Conservation (phyloP, 2,888 invertebrate species). For the Leptura quadrifasciata region DNA sequence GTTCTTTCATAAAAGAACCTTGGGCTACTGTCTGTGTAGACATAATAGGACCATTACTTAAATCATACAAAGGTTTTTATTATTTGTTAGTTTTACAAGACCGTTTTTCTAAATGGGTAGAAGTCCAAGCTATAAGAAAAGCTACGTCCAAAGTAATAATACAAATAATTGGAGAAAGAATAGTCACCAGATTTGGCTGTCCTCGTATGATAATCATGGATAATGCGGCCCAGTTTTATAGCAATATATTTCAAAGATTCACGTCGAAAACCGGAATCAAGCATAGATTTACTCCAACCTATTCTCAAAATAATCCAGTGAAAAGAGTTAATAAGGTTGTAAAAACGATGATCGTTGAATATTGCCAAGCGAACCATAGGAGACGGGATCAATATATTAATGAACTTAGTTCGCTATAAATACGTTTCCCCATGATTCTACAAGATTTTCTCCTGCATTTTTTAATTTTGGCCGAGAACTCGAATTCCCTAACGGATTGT, state of each 20-base stretch:
- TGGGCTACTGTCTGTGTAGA: constrained; percentile 8
- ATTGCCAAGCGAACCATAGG: constrained; percentile 59
- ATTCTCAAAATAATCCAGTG: no score
- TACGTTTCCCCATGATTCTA: constrained; percentile 57
- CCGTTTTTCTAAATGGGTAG: constrained; percentile 53
- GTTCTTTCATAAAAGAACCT: neutral
- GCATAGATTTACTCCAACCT: neutral
- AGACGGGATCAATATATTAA: constrained; percentile 58
- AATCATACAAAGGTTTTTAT: constrained; percentile 37
- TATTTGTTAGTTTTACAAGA: constrained; percentile 54
- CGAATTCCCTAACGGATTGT: no score
- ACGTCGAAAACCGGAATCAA: neutral
- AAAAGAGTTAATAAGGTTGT: no score
- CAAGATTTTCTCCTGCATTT: constrained; percentile 58
- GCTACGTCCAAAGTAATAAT: constrained; percentile 46
- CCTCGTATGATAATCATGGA: constrained; percentile 57
- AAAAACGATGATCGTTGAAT: constrained; percentile 48
- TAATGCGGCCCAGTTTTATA: constrained; percentile 60
- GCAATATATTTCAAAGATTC: constrained; percentile 36
- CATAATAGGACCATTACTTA: constrained; percentile 4
- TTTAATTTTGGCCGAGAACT: constrained; percentile 51
- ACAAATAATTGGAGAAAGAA: constrained; percentile 19
- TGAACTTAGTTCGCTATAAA: constrained; percentile 62
- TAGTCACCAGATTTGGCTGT: constrained; percentile 33
- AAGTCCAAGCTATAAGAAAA: constrained; percentile 45